Evolutionary conservation across 2,113 vertebrate genomes (phyloP), one percentile per base, ranked within the genome.

Genomic region (Lepisosteus oculatus): DNA sequence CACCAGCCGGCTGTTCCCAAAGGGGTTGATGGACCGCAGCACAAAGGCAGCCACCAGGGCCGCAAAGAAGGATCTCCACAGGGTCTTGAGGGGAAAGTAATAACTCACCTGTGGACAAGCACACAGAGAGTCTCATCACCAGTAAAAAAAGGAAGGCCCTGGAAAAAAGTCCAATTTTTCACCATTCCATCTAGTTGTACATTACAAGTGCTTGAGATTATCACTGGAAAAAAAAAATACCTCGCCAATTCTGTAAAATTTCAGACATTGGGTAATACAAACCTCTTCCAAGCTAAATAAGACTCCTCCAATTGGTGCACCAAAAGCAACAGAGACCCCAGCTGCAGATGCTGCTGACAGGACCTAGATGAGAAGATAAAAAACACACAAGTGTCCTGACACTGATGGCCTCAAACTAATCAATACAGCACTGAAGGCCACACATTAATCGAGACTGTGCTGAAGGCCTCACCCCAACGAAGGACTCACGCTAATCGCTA

Each of bases 261-360:
- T 29, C 29, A 29, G 29, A 42, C 47, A 8, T 29, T 47, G 7
- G 44, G 9, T n/a, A 17, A 65, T 47, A 80, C 75, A 13, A 85
- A 98, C 97, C 95, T 99, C 97, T 84, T 99, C 97, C 85, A 99
- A 81, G 75, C 97, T 98, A 88, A 99, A 99, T 75, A 99, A 95
- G 43, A 99, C 97, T 79, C 97, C 97, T 80, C 97, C 96, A 44
- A 99, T 99, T 0, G 97, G 97, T n/a, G 97, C 97, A 43, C 97
- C 97, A 72, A 99, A 99, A 61, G 97, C 97, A 74, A 99, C 97
- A 2, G 97, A 99, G 63, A 99, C 97, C 1, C 97, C 97, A 2
- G 97, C 97, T 65, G 97, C 97, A 0, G 97, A 99, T 0, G 97
- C 97, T 61, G 97, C 97, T 56, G 97, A 99, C 8, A 99, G 92